Evolutionary conservation across 53 echinoderm and acorn worm species (phyloP).

Genomic region (Echinometra lucunter): DNA sequence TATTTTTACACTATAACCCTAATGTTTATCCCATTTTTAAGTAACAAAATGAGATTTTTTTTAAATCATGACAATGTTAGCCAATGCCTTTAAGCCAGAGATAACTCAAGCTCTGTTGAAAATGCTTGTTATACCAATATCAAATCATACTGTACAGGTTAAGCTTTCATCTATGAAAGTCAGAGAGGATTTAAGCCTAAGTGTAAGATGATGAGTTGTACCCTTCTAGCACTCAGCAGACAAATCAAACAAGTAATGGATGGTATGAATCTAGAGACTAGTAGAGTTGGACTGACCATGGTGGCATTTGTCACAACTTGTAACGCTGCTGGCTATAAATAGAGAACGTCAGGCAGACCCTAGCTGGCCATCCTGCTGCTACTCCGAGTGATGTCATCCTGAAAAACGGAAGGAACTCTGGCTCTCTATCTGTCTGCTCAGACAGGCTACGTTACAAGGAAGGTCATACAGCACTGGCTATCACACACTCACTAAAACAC

Average conservation of each 20-base stretch:
- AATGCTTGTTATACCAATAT: too few relatives aligned
- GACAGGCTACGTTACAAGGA: constrained; percentile 17
- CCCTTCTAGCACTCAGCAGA: not conserved
- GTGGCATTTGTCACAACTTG: constrained; percentile 36
- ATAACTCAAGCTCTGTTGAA: too few relatives aligned
- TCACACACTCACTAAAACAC: not conserved
- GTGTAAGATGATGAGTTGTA: not conserved
- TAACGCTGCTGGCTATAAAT: constrained; percentile 33
- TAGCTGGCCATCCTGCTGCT: constrained; percentile 23
- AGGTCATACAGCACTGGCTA: not conserved
- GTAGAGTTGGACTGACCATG: not conserved
- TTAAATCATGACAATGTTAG: too few relatives aligned
- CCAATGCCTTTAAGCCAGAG: too few relatives aligned
- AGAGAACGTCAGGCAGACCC: constrained; percentile 31
- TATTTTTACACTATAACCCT: too few relatives aligned
- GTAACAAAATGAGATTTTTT: too few relatives aligned
- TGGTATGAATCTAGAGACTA: constrained; percentile 45
- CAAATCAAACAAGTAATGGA: not conserved
- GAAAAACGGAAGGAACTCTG: constrained; percentile 51
- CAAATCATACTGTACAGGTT: too few relatives aligned
- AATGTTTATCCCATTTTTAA: too few relatives aligned
- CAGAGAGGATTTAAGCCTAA: not conserved
- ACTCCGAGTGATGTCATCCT: constrained; percentile 31
- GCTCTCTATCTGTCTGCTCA: constrained; percentile 51
- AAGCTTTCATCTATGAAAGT: not conserved